These are phyloP conservation scores for Eledona agricola DNA, from an alignment of 2,888 invertebrate species.

Conservation along the genomic window DNA sequence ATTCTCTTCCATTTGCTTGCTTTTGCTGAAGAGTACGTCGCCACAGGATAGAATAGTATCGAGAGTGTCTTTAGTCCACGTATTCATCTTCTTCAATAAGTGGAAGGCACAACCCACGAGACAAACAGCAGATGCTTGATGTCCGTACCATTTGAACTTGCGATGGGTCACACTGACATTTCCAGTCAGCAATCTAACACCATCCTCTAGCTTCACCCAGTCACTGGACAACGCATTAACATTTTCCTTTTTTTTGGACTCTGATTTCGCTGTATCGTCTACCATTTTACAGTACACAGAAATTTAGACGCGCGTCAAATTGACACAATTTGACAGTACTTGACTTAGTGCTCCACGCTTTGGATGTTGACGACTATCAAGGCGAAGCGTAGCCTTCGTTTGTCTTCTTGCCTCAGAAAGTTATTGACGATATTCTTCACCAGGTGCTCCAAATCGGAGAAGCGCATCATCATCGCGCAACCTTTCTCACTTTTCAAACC, in stretches of 20 bases:
- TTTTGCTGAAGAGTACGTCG: conserved; percentile 62
- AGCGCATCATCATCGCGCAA: conserved; percentile 46
- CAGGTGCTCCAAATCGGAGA: conserved; percentile 41
- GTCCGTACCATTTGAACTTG: conserved; percentile 53
- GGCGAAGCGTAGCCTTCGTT: too few species aligned
- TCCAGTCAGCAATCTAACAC: conserved; percentile 38
- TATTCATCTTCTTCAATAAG: conserved; percentile 66
- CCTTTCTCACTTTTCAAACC: conserved; percentile 50
- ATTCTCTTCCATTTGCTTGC: conserved; percentile 45
- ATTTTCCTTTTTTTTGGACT: not conserved
- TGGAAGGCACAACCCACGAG: conserved; percentile 68
- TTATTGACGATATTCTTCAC: conserved; percentile 44
- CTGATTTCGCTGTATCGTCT: too few species aligned
- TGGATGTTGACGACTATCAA: too few species aligned
- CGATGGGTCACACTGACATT: conserved; percentile 52
- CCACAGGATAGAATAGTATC: conserved; percentile 67
- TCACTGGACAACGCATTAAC: conserved; percentile 1
- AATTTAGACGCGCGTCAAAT: too few species aligned
- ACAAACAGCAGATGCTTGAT: conserved; percentile 65
- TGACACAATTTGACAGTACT: too few species aligned
- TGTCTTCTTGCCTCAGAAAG: too few species aligned
- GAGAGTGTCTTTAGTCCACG: conserved; percentile 68
- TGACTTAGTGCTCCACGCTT: too few species aligned
- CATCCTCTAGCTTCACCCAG: not conserved
- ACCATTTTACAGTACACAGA: too few species aligned